A percentile compares a stretch with the other conserved stretches of the same genome.
Conservation (phyloP, 2,797 vertebrate genomes). For the Tauraco hartlaubi region DNA sequence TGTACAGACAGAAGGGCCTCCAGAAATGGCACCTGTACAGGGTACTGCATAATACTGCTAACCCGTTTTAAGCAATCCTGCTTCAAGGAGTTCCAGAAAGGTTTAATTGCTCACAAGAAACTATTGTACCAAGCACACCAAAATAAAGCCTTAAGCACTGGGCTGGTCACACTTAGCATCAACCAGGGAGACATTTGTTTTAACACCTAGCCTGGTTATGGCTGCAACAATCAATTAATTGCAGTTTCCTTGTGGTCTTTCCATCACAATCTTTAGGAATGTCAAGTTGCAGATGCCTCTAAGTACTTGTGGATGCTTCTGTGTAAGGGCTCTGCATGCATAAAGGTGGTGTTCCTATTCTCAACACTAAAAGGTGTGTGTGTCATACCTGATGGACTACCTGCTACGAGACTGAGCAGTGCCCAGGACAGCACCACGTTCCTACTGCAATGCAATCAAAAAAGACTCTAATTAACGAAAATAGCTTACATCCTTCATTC, state of each 20-base stretch:
- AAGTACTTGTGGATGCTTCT: not conserved
- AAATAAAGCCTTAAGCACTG: not conserved
- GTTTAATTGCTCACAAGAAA: not conserved
- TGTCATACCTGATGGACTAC: not conserved
- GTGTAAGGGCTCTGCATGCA: not conserved
- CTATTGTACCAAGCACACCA: not conserved
- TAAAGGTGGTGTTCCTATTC: not conserved
- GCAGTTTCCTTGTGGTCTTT: fast-evolving
- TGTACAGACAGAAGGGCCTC: not conserved
- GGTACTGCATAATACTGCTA: not conserved
- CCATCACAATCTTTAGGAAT: not conserved
- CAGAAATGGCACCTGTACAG: not conserved
- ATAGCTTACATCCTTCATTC: not conserved
- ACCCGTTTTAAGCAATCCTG: not conserved
- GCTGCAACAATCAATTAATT: not conserved
- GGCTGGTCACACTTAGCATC: not conserved
- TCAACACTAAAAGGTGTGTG: not conserved
- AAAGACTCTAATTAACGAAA: not conserved
- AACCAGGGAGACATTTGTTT: not conserved
- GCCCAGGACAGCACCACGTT: not conserved
- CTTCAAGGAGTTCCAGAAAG: not conserved
- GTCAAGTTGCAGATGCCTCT: not conserved
- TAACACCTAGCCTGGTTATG: fast-evolving
- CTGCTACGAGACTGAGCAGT: not conserved
- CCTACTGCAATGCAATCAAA: not conserved